These are phyloP conservation scores for Dasyprocta punctata DNA, from an alignment of 2,113 vertebrate genomes.

Conservation along the genomic window DNA sequence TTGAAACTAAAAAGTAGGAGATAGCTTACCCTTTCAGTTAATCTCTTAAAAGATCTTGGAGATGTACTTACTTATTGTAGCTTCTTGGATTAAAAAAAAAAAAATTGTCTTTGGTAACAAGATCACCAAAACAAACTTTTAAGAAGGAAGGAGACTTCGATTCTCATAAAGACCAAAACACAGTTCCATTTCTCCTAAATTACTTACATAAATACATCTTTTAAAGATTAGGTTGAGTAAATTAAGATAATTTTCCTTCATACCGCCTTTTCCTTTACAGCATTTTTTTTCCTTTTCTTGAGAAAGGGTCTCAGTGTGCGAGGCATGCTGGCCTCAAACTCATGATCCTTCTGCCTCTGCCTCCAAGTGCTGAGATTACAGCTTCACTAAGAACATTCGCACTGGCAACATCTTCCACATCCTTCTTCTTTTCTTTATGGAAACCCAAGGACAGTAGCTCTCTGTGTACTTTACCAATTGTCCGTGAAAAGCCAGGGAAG, in stretches of 20 bases:
- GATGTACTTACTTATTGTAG: neutral
- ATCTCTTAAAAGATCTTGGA: neutral
- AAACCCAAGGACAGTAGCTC: neutral
- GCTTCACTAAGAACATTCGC: neutral
- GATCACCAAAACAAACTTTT: neutral
- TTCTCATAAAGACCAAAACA: neutral
- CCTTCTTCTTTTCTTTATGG: neutral
- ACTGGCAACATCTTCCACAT: neutral
- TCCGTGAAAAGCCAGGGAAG: constrained; percentile 65
- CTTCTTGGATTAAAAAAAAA: neutral
- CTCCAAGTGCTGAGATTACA: neutral
- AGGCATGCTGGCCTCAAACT: neutral
- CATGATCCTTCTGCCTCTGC: neutral
- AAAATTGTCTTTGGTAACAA: neutral
- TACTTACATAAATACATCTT: constrained; percentile 14
- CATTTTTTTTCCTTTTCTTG: neutral
- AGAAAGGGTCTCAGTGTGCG: neutral
- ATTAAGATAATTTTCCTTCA: neutral
- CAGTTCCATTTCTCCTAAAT: constrained; percentile 32
- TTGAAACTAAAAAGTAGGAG: neutral
- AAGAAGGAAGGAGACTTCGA: neutral
- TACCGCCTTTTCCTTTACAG: neutral
- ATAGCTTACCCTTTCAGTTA: constrained; percentile 23
- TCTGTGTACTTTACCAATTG: constrained; percentile 23
- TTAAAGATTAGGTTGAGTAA: constrained; percentile 23